Base-by-base conservation (phyloP, 2,797 vertebrate species). In the Chiroxiphia lanceolata region DNA sequence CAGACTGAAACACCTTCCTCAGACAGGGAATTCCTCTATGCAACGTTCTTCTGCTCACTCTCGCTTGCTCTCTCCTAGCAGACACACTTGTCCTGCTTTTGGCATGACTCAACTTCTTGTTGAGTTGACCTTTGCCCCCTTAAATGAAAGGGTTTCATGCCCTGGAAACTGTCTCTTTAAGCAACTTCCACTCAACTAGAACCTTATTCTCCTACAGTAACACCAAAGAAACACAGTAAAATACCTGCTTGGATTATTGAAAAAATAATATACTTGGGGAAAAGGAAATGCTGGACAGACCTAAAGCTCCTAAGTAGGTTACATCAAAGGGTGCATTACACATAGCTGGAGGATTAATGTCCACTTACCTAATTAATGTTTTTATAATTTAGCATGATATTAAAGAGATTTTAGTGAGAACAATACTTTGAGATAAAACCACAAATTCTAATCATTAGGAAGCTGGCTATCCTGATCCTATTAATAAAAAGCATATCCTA, bases 311-410 rank as follows among this genome's bases (percentile, higher is more conserved):
- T 87, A 92, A 97, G 78, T 61, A 57, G 70, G 71, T 69, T 80
- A 90, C 91, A 95, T 97, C 97, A 96, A 94, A 97, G 94, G 42
- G 51, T 79, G 42, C 84, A 67, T 71, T 94, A 95, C 65, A 76
- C 40, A 83, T 83, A 95, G 79, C 91, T 95, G 64, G 50, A 94
- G 92, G 90, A 97, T 97, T 97, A 97, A 84, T 60, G 61, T 95
- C 33, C 67, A 94, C 96, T 97, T 98, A 93, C 87, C 93, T 97
- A 97, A 98, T 97, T 97, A 97, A 97, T 97, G 96, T 94, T 98
- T 98, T 95, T 90, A 94, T 96, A 96, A 96, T 97, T 97, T 94
- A 98, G 50, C 74, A 87, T 96, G 87, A 70, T 97, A 83, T 95
- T 95, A 77, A 87, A 87, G 89, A 95, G 89, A 95, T 95, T 97